Conservation (phyloP, 2,113 vertebrate species). For the Boulengerochromis microlepis region DNA sequence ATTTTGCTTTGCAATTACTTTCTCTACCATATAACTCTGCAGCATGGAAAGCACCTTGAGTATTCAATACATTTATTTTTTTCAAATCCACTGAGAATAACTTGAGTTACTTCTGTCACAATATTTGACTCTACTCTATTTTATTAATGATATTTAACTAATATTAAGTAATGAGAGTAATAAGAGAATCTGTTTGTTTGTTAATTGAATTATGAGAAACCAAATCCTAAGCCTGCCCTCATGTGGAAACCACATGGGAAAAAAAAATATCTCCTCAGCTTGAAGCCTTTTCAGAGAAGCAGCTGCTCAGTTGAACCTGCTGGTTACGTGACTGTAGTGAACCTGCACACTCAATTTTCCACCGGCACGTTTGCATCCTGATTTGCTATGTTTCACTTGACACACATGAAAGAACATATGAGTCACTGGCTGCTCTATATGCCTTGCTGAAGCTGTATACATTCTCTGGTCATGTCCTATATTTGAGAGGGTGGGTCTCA, state of each 20-base stretch:
- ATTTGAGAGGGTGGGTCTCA: slow-evolving; percentile 54
- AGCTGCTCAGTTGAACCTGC: neutral
- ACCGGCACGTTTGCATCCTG: neutral
- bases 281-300: neutral
- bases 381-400: neutral
- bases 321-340: neutral
- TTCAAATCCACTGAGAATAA: neutral
- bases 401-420: neutral
- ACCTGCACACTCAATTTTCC: neutral
- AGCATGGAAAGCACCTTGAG: neutral
- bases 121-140: neutral
- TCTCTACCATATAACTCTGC: neutral
- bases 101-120: neutral
- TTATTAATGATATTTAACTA: neutral
- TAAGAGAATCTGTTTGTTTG: neutral
- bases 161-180: neutral
- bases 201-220: neutral
- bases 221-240: neutral
- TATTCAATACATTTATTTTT: neutral
- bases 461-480: slow-evolving; percentile 46
- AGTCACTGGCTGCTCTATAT: neutral
- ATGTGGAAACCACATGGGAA: neutral
- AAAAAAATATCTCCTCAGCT: neutral
- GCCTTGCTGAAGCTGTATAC: slow-evolving; percentile 15
- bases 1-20: neutral